A percentile compares a stretch with the other conserved stretches of the same genome.
Conservation (phyloP, 2,888 invertebrate species). For the Pachymerium ferrugineum region DNA sequence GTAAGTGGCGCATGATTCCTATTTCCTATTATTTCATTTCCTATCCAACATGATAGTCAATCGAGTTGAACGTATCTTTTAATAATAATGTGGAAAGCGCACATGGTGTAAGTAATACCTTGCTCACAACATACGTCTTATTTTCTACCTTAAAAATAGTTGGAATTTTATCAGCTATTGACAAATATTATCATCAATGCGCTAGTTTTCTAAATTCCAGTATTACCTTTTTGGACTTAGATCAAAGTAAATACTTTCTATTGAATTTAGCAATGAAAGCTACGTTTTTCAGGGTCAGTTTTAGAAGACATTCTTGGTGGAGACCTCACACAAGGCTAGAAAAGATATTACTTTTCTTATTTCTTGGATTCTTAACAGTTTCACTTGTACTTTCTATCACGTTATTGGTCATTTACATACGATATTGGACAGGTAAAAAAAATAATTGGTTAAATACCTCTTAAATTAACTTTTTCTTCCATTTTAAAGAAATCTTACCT, state of each 20-base stretch:
- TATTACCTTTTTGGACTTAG: no score
- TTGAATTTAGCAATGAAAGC: no score
- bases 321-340: not conserved
- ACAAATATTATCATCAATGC: no score
- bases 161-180: not conserved
- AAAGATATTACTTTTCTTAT: not conserved
- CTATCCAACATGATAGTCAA: not conserved
- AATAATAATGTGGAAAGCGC: not conserved
- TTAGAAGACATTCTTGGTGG: slow-evolving; percentile 20
- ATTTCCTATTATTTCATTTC: not conserved
- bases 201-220: no score
- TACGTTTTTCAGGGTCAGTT: not conserved
- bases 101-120: no score
- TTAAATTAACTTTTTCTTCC: not conserved
- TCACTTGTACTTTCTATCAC: not conserved
- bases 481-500: not conserved
- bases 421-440: not conserved
- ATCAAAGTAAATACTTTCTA: no score
- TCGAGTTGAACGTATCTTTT: not conserved
- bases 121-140: no score
- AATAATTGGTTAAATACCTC: not conserved
- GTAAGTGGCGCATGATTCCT: not conserved
- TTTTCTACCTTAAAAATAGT: no score
- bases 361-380: not conserved
- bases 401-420: not conserved